phyloP scores from a whole-genome alignment of 2,797 vertebrate genomes.

The Oreochromis mossambicus region DNA sequence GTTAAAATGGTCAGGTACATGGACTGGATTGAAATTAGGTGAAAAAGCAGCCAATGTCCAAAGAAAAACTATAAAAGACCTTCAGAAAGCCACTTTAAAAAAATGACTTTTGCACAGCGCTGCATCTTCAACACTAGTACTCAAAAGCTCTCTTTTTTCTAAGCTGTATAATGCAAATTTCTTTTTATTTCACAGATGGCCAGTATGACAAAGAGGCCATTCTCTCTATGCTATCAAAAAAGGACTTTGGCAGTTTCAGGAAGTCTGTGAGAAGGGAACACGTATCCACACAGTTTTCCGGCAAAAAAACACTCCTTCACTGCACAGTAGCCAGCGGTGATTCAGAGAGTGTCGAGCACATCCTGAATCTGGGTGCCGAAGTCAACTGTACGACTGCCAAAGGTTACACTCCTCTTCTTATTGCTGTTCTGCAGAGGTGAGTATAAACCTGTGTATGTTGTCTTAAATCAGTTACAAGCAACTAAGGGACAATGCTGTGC shows the following conservation, averaged over 20 bases:
- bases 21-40: not conserved
- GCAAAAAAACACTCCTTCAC: constrained; percentile 77
- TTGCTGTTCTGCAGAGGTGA: constrained; percentile 75
- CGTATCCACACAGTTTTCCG: constrained; percentile 40
- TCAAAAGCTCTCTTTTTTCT: not conserved
- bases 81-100: not conserved
- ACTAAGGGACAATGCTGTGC: not conserved
- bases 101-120: not conserved
- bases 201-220: constrained; percentile 11
- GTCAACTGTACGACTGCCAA: constrained; percentile 72
- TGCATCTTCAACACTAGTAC: not conserved
- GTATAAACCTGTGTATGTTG: not conserved
- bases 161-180: not conserved
- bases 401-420: constrained; percentile 80
- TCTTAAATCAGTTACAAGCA: not conserved
- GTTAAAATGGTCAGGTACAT: not conserved
- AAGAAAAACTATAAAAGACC: not conserved
- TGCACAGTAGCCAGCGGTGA: constrained; percentile 76
- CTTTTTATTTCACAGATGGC: constrained; percentile 43
- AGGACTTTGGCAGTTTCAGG: constrained; percentile 73
- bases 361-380: constrained; percentile 73
- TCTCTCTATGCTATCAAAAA: constrained; percentile 59
- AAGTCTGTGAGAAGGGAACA: constrained; percentile 65
- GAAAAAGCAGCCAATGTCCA: not conserved
- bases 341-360: constrained; percentile 63